phyloP scores from a whole-genome alignment of 2,888 invertebrate species.

The Eristalis arbustorum region DNA sequence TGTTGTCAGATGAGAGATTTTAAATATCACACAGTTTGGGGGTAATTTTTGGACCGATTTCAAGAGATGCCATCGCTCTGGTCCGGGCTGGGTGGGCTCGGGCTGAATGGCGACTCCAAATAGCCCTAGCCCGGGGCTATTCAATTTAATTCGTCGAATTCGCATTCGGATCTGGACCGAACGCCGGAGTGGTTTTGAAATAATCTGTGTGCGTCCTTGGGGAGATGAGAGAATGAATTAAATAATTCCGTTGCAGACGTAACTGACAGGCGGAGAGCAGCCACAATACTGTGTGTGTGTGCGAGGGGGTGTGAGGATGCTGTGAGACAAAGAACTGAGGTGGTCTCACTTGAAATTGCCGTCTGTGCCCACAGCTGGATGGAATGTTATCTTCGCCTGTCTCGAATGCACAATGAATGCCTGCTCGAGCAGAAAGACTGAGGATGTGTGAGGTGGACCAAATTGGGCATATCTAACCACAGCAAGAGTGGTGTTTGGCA shows the following conservation, averaged over 20 bases:
- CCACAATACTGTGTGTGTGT: no score
- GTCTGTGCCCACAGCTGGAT: neutral
- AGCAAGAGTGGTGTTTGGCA: neutral
- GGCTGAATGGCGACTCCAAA: neutral
- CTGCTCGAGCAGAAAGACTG: neutral
- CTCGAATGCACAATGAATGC: neutral
- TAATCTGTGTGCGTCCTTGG: neutral
- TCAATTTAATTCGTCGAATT: neutral
- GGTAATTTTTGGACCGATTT: constrained; percentile 3
- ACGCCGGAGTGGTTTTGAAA: neutral
- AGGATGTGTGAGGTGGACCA: neutral
- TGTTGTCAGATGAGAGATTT: constrained; percentile 25
- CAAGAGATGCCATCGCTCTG: neutral
- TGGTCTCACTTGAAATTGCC: neutral
- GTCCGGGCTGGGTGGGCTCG: neutral
- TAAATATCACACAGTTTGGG: neutral
- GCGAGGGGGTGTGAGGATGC: neutral
- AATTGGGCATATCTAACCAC: neutral
- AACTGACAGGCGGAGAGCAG: neutral
- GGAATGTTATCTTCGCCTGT: neutral
- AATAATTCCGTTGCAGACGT: neutral
- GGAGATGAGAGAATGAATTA: neutral
- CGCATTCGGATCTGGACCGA: neutral
- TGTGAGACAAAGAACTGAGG: neutral
- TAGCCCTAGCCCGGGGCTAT: neutral